These are phyloP conservation scores for Lagocephalus sceleratus DNA, from an alignment of 2,797 vertebrate species.

Conservation along the genomic window DNA sequence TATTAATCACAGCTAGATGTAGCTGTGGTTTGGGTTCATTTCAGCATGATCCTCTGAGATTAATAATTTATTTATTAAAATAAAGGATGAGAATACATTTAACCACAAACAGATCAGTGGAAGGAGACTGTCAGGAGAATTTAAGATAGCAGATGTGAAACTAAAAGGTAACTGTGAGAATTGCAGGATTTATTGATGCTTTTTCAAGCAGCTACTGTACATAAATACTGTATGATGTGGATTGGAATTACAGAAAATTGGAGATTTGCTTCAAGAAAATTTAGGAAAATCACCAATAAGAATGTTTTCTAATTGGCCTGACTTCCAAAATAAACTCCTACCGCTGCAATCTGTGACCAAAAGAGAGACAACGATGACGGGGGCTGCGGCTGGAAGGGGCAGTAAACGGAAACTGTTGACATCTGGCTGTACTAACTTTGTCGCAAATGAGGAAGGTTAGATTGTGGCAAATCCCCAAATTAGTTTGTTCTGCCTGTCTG, in stretches of 20 bases:
- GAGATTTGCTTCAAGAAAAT: background rate
- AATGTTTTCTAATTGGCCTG: background rate
- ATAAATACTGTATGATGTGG: too few relatives aligned
- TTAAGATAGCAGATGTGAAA: background rate
- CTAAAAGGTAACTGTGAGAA: background rate
- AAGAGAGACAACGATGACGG: background rate
- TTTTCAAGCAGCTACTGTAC: background rate
- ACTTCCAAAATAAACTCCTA: too few relatives aligned
- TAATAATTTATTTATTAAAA: too few relatives aligned
- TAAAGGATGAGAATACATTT: too few relatives aligned
- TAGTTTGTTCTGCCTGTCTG: conserved; percentile 42
- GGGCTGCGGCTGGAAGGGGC: background rate
- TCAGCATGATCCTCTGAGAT: too few relatives aligned
- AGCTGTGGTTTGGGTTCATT: too few relatives aligned
- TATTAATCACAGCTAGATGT: too few relatives aligned
- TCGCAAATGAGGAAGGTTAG: conserved; percentile 28
- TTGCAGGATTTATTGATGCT: background rate
- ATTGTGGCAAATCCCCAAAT: conserved; percentile 43
- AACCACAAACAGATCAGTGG: too few relatives aligned
- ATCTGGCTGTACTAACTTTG: conserved; percentile 11
- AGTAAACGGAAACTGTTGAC: conserved; percentile 10
- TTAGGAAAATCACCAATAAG: background rate
- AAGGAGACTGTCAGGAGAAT: too few relatives aligned
- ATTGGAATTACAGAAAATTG: background rate
- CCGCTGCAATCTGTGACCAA: too few relatives aligned